phyloP scores from a whole-genome alignment of 2,888 invertebrate species.

The Rotaria macrura region DNA sequence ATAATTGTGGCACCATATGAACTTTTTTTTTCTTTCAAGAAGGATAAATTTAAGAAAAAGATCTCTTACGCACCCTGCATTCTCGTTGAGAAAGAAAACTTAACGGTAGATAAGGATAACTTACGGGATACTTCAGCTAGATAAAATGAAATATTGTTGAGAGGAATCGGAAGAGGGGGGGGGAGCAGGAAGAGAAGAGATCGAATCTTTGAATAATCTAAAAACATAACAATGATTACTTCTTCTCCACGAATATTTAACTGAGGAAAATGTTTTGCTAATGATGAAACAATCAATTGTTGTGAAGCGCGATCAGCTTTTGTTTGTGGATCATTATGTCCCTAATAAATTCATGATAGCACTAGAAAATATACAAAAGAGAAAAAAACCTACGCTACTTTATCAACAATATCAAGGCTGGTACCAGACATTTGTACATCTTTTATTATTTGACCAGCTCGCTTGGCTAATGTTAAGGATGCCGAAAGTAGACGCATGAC shows the following conservation, averaged over 20 bases:
- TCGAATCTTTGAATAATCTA: too few species aligned
- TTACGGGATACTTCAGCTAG: too few species aligned
- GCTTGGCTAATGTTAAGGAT: slow-evolving; percentile 1
- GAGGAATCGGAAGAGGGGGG: too few species aligned
- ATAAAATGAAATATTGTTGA: too few species aligned
- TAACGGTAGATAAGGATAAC: too few species aligned
- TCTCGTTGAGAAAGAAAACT: too few species aligned
- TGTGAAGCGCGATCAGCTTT: slow-evolving; percentile 93
- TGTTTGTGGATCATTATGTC: slow-evolving; percentile 85
- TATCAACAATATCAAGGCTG: neutral
- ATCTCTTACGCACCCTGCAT: too few species aligned
- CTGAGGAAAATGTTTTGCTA: slow-evolving; percentile 70
- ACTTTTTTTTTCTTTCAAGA: too few species aligned
- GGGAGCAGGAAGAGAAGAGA: too few species aligned
- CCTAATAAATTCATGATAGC: slow-evolving; percentile 52
- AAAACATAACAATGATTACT: neutral
- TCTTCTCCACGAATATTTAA: slow-evolving; percentile 56
- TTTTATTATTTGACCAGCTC: neutral
- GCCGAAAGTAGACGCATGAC: neutral
- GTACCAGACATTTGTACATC: neutral
- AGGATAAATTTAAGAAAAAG: too few species aligned
- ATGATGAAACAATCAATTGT: slow-evolving; percentile 75
- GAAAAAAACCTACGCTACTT: neutral
- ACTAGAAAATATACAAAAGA: neutral
- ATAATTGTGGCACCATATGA: too few species aligned